Evolutionary conservation across 2,113 vertebrate species (phyloP).

Genomic region (Cygnus buccinator): DNA sequence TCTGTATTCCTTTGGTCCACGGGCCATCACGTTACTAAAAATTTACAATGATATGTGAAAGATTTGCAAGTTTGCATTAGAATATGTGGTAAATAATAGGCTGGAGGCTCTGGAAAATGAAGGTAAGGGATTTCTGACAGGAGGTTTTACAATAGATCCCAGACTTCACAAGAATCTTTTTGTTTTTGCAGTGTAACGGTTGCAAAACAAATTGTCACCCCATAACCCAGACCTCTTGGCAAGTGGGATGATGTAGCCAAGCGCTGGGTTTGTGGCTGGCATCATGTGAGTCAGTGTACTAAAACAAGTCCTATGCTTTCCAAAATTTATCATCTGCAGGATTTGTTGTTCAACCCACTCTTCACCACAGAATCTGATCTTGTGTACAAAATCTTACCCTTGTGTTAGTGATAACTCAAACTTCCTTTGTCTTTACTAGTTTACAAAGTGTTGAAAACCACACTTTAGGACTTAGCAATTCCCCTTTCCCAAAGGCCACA

Average conservation of each 20-base stretch:
- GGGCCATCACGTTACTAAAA: not conserved
- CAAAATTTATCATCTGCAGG: not conserved
- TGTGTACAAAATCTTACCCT: not conserved
- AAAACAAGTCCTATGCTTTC: not conserved
- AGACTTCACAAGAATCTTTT: not conserved
- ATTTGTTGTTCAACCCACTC: not conserved
- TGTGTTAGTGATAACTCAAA: not conserved
- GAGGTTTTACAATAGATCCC: not conserved
- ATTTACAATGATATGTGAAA: not conserved
- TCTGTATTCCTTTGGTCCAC: not conserved
- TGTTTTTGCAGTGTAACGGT: not conserved
- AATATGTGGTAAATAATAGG: not conserved
- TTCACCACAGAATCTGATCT: not conserved
- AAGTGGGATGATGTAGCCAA: not conserved
- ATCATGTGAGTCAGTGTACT: not conserved
- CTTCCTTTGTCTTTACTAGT: not conserved
- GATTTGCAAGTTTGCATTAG: not conserved
- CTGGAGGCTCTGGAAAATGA: not conserved
- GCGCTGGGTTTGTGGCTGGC: not conserved
- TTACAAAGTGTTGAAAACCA: not conserved
- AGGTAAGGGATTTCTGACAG: not conserved
- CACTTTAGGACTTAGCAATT: not conserved
- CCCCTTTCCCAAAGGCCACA: not conserved
- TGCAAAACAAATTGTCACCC: not conserved
- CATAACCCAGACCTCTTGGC: not conserved